phyloP scores from a whole-genome alignment of 2,113 vertebrate genomes.

The Carlito syrichta region DNA sequence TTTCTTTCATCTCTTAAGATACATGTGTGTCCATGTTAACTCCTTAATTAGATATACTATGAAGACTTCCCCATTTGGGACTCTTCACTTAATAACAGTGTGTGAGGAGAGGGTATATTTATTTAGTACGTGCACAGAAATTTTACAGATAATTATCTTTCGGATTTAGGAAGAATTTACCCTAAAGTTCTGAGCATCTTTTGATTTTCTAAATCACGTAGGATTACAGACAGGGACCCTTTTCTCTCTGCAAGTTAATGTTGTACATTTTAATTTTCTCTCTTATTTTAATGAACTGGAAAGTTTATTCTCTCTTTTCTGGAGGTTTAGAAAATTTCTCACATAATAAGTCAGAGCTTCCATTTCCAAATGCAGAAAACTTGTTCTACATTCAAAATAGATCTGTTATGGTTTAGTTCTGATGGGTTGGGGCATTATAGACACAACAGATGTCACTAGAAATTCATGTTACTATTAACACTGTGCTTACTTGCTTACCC shows the following conservation, averaged over 20 bases:
- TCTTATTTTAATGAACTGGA: neutral
- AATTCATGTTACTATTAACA: neutral
- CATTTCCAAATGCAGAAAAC: neutral
- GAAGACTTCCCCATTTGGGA: neutral
- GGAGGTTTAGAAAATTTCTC: neutral
- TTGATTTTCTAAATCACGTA: conserved; percentile 2
- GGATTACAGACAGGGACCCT: neutral
- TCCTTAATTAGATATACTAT: neutral
- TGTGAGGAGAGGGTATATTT: neutral
- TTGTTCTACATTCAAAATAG: neutral
- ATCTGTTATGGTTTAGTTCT: neutral
- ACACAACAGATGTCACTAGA: neutral
- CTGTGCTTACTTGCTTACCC: neutral
- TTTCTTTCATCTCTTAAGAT: neutral
- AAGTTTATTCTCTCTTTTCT: neutral
- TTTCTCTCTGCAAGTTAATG: neutral
- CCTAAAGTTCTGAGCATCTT: neutral
- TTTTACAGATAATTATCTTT: neutral
- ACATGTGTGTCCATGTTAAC: neutral
- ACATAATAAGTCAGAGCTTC: neutral
- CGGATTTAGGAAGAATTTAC: neutral
- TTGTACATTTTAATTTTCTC: neutral
- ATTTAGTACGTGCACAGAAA: neutral
- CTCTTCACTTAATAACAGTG: neutral
- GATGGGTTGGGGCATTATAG: neutral